A percentile compares a stretch with the other conserved stretches of the same genome.
Conservation (phyloP, 2,113 vertebrate genomes). For the Malurus cyaneus region DNA sequence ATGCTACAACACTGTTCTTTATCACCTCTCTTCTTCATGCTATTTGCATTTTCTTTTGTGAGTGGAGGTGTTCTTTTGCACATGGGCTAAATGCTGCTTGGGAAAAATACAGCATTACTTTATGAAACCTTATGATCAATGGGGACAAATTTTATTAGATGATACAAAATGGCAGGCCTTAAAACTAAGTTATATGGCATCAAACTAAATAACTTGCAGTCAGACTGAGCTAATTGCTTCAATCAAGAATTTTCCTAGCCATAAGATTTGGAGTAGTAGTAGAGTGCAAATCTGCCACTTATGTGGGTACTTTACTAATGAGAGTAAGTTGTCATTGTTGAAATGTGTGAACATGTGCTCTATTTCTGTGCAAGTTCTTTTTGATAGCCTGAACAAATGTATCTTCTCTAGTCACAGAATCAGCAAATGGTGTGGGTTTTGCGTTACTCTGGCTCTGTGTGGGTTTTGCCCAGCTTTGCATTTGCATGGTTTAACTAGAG, state of each 20-base stretch:
- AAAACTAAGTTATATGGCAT: neutral
- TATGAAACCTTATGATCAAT: neutral
- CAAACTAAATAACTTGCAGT: neutral
- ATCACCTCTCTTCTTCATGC: neutral
- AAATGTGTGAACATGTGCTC: neutral
- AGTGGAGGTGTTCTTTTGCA: neutral
- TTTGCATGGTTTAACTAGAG: neutral
- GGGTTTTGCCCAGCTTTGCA: neutral
- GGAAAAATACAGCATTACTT: neutral
- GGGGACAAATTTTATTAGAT: neutral
- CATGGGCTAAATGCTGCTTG: neutral
- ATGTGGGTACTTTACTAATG: neutral
- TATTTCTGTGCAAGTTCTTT: neutral
- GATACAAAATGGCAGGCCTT: neutral
- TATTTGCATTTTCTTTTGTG: neutral
- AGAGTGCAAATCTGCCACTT: neutral
- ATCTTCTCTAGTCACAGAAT: neutral
- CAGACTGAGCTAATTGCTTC: neutral
- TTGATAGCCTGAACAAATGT: neutral
- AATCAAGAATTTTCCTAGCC: neutral
- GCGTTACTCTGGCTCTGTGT: neutral
- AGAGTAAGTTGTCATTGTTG: neutral
- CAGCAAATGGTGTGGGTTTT: neutral
- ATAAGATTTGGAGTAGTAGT: neutral
- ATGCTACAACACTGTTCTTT: neutral